Evolutionary conservation across 2,797 vertebrate species (phyloP), one percentile per base, ranked within the genome.

Genomic region (Amphiprion clarkii): DNA sequence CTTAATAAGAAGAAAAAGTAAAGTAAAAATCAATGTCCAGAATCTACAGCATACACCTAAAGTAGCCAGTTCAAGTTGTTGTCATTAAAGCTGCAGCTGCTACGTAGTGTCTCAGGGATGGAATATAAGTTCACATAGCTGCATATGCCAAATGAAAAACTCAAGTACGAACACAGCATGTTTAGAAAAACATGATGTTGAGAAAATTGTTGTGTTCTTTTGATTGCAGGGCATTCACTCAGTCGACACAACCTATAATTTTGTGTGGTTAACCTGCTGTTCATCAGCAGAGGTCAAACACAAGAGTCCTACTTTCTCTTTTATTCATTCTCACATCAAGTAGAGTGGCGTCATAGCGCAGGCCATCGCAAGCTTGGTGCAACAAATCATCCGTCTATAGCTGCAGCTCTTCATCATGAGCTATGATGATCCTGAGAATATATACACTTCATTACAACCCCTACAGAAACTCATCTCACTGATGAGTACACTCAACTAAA

Each of bases 231-330:
- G 27, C 6, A 54, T 4, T 64, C 21, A 19, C 14, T 44, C 29
- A 64, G 71, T 39, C 19, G 16, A 64, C 12, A 56, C 29, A 80
- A 25, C 74, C 17, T 51, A 21, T 48, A 3, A 29, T 55, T 67
- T 67, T 52, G 49, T 54, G 23, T 10, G 4, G 46, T 76, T 16
- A 65, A 19, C 36, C 39, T 65, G 23, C 33, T 65, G 40, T 51
- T 79, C 31, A 72, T 74, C 58, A 62, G 67, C 70, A 46, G n/a
- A 79, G 75, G 64, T 85, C 67, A 70, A 76, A 76, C 60, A 14
- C 9, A 44, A 80, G 48, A 77, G 54, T 23, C 3, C 36, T 6
- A 59, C 48, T 36, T 60, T 29, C 36, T 4, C 8, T 40, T 73
- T 33, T 71, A 27, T 81, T 59, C 36, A 74, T 81, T 69, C 70